These are phyloP conservation scores for Dioctria rufipes DNA, from an alignment of 2,888 invertebrate genomes.

Conservation along the genomic window DNA sequence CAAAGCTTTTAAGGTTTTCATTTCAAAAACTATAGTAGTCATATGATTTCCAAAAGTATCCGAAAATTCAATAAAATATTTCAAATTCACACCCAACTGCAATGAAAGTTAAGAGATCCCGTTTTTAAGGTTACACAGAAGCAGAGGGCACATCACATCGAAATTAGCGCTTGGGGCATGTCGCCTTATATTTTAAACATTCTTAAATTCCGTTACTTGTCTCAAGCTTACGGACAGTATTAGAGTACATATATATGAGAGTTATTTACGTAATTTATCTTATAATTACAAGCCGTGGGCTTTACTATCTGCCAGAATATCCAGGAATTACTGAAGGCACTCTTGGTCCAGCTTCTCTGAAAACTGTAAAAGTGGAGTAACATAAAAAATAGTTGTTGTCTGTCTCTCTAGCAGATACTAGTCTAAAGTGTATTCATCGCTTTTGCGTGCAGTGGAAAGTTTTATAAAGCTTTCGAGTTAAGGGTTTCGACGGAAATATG, in stretches of 20 bases:
- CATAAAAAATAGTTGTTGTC: too few species aligned
- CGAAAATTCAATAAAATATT: background rate
- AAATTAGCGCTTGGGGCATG: constrained; percentile 42
- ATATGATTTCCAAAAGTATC: constrained; percentile 9
- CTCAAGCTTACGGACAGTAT: background rate
- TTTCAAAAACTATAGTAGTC: constrained; percentile 6
- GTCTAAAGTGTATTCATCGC: background rate
- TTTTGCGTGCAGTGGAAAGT: background rate
- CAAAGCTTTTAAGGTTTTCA: too few species aligned
- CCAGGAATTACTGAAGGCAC: constrained; percentile 5
- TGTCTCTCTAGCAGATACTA: too few species aligned
- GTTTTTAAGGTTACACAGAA: too few species aligned
- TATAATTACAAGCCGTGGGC: background rate
- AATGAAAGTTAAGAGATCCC: constrained; percentile 16
- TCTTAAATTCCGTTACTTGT: constrained; percentile 24
- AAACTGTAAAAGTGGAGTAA: too few species aligned
- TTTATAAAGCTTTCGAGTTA: background rate
- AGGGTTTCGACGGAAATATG: background rate
- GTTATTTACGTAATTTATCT: too few species aligned
- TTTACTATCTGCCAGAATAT: constrained; percentile 10
- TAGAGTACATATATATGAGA: background rate
- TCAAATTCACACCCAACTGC: constrained; percentile 6
- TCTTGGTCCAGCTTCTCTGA: constrained; percentile 11
- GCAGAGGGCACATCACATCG: background rate
- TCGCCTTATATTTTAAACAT: constrained; percentile 1